Percentiles rank a stretch among this genome's conserved stretches.
phyloP scores from a whole-genome alignment of 2,113 vertebrate species.

The Pampusana beccarii region DNA sequence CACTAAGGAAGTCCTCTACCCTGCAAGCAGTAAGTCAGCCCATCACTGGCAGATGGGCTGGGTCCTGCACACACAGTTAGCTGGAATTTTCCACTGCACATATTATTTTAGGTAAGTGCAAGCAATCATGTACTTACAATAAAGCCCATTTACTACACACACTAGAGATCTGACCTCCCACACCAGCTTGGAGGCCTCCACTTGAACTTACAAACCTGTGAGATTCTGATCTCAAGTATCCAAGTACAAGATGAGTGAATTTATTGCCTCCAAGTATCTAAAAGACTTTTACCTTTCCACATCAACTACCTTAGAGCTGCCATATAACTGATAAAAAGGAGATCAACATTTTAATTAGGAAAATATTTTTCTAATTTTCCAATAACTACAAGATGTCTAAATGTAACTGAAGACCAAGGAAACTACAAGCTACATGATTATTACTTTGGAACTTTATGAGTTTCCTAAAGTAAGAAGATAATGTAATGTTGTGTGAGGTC shows the following conservation, averaged over 20 bases:
- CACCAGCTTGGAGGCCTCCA: background rate
- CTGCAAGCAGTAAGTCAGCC: background rate
- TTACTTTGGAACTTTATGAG: background rate
- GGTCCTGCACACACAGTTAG: background rate
- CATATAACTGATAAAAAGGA: background rate
- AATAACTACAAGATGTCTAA: background rate
- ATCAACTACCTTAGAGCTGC: background rate
- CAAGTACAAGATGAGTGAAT: background rate
- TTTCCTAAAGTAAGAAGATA: background rate
- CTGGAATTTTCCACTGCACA: background rate
- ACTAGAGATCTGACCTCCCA: background rate
- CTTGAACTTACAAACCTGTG: background rate
- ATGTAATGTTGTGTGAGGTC: background rate
- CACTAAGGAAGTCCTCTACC: background rate
- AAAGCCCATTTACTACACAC: background rate
- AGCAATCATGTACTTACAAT: background rate
- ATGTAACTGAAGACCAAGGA: background rate
- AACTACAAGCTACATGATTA: background rate
- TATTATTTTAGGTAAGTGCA: background rate
- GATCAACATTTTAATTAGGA: background rate
- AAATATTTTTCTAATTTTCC: background rate
- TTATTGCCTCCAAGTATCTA: background rate
- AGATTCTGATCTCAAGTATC: background rate
- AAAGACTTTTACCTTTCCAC: background rate
- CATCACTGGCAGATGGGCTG: background rate